Base-by-base conservation (phyloP, 2,888 invertebrate species). In the Melieria picta region DNA sequence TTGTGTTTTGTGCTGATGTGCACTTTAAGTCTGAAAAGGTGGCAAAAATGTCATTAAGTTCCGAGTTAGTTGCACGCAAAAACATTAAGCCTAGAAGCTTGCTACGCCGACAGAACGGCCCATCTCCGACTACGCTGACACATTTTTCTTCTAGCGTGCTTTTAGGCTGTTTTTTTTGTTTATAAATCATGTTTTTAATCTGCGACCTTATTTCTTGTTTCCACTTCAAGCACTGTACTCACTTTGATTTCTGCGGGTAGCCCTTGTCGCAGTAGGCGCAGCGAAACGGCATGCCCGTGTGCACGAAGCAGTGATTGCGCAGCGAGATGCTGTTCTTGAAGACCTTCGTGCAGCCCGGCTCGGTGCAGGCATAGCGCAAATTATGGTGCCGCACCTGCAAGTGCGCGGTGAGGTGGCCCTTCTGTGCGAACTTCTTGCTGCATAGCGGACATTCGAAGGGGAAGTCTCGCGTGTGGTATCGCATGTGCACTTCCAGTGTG, bases 231-330 rank as follows among this genome's bases (percentile, higher is more conserved):
- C 2, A 9, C 5, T 11, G n/a, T 45, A 65, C 72, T 50, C 69
- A 76, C 76, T 74, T 75, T 57, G 73, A 72, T 55, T 75, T 76
- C 45, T 75, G 73, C n/a, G 75, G 76, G 67, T 72, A 76, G 13
- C 73, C 72, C n/a, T 75, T 75, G 4, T 72, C 64, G 48, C 75
- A 76, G 48, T 48, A 71, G 7, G 47, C 66, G 47, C 76, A 76
- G 42, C 64, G 69, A 45, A 76, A 75, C 3, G 76, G 76, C 76
- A 74, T 76, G 9, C 66, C 67, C 7, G 72, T 60, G 45, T 76
- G 76, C 5, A 60, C 67, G 45, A 71, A 76, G 43, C 67, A 60
- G 66, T 76, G 76, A 71, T 75, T 76, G 16, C 74, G 61, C 13
- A 76, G 60, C 6, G 76, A 76, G 58, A 75, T 72, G 43, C 73